These are phyloP conservation scores for Chrysopilus asiliformis DNA, from an alignment of 2,888 invertebrate species.

Conservation along the genomic window DNA sequence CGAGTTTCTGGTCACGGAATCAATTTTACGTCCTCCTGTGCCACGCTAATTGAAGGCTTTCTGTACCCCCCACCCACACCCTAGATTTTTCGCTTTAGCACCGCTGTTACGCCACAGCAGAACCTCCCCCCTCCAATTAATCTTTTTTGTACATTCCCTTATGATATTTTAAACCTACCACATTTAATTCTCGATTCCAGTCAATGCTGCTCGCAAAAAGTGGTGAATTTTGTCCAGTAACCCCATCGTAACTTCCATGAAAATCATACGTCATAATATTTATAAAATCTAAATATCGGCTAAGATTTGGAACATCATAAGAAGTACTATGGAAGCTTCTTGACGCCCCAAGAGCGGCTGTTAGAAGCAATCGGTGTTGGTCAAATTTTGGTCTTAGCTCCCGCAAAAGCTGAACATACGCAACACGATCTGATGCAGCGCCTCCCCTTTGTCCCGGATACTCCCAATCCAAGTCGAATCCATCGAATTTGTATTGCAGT, in stretches of 20 bases:
- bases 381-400: slow-evolving; percentile 30
- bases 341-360: slow-evolving; percentile 41
- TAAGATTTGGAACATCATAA: slow-evolving; percentile 39
- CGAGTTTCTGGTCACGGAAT: too few relatives aligned
- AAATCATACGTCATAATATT: slow-evolving; percentile 46
- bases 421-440: slow-evolving; percentile 19
- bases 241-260: slow-evolving; percentile 39
- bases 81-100: too few relatives aligned
- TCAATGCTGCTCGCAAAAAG: too few relatives aligned
- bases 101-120: too few relatives aligned
- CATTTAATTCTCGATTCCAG: too few relatives aligned
- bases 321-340: slow-evolving; percentile 33
- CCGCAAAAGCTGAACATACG: slow-evolving; percentile 26
- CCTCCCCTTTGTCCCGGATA: slow-evolving; percentile 43
- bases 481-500: slow-evolving; percentile 41
- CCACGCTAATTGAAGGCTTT: too few relatives aligned
- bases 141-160: too few relatives aligned
- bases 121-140: too few relatives aligned
- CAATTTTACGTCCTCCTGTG: too few relatives aligned
- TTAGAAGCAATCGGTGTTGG: slow-evolving; percentile 33
- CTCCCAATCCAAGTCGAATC: slow-evolving; percentile 52
- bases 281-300: slow-evolving; percentile 38
- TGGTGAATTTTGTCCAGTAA: slow-evolving; percentile 40
- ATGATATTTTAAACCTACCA: too few relatives aligned
- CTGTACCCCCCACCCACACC: too few relatives aligned